Conservation (phyloP, 2,888 invertebrate species). For the Auanema freiburgensis region DNA sequence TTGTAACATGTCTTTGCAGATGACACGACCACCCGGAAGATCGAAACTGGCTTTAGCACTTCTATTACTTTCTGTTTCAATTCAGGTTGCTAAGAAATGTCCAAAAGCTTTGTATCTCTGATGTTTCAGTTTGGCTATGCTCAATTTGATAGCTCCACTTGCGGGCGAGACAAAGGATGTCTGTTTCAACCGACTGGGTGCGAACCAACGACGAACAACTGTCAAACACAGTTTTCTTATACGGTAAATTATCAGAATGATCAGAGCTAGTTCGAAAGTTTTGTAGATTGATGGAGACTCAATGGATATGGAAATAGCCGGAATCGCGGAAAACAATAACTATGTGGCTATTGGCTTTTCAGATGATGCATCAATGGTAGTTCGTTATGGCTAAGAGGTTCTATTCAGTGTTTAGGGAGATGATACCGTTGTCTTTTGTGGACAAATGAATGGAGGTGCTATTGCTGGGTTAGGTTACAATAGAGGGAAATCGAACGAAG, state of each 20-base stretch:
- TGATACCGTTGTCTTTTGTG: slow-evolving; percentile 22
- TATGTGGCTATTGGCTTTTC: slow-evolving; percentile 31
- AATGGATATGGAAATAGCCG: slow-evolving; percentile 17
- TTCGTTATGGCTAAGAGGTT: background rate
- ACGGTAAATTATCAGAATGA: slow-evolving; percentile 4
- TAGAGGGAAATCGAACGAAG: slow-evolving; percentile 2
- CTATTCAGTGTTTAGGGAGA: slow-evolving; percentile 20
- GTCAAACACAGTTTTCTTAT: slow-evolving; percentile 19
- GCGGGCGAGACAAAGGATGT: slow-evolving; percentile 22
- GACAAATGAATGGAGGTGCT: slow-evolving; percentile 3
- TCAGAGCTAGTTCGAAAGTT: background rate
- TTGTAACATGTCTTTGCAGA: too few relatives aligned
- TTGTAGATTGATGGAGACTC: slow-evolving; percentile 15
- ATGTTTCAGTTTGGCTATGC: background rate
- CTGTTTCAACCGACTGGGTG: slow-evolving; percentile 24
- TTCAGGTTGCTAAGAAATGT: too few relatives aligned
- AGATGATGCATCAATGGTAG: slow-evolving; percentile 15
- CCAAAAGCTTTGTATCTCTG: background rate
- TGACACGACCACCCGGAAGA: too few relatives aligned
- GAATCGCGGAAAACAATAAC: slow-evolving; percentile 5
- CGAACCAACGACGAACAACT: slow-evolving; percentile 12
- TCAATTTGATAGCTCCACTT: slow-evolving; percentile 16
- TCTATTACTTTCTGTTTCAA: too few relatives aligned
- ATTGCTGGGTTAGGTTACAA: slow-evolving; percentile 14
- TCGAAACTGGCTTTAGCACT: too few relatives aligned